Evolutionary conservation across 1,140 invertebrate genomes (phyloP).

Genomic region (Brachionus manjavacas): DNA sequence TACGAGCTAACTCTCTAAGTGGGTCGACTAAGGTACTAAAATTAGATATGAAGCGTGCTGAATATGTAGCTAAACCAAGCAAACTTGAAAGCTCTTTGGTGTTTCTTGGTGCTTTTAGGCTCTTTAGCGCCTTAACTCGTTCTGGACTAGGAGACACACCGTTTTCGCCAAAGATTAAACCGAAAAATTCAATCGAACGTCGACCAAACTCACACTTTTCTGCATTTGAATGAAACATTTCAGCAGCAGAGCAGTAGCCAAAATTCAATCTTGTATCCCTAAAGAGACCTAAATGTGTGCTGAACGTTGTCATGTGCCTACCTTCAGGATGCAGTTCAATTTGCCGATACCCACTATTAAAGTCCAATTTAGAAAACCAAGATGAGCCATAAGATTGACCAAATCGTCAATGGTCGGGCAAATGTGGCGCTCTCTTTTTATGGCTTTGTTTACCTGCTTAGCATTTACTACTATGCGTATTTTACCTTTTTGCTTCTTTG

Average conservation of each 20-base stretch:
- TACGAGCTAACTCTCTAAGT: background rate
- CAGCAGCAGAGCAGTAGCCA: background rate
- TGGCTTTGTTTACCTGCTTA: too few relatives aligned
- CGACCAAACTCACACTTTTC: too few relatives aligned
- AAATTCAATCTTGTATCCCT: background rate
- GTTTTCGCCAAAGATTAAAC: too few relatives aligned
- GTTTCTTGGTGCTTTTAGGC: background rate
- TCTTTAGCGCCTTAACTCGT: too few relatives aligned
- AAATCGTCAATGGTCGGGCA: too few relatives aligned
- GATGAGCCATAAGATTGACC: too few relatives aligned
- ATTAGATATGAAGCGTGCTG: background rate
- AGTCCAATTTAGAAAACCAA: too few relatives aligned
- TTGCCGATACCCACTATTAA: conserved; percentile 44
- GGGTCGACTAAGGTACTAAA: background rate
- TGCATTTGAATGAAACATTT: background rate
- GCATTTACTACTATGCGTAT: too few relatives aligned
- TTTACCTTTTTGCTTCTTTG: conserved; percentile 5
- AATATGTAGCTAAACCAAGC: background rate
- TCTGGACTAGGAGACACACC: too few relatives aligned
- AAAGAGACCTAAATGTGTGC: conserved; percentile 44
- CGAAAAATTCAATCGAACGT: too few relatives aligned
- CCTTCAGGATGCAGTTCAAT: conserved; percentile 42
- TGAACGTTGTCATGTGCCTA: conserved; percentile 45
- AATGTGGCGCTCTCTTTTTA: too few relatives aligned
- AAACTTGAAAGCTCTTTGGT: background rate